A percentile compares a stretch with the other conserved stretches of the same genome.
These are phyloP conservation scores for Arothron firmamentum DNA, from an alignment of 2,113 vertebrate species.

Conservation along the genomic window DNA sequence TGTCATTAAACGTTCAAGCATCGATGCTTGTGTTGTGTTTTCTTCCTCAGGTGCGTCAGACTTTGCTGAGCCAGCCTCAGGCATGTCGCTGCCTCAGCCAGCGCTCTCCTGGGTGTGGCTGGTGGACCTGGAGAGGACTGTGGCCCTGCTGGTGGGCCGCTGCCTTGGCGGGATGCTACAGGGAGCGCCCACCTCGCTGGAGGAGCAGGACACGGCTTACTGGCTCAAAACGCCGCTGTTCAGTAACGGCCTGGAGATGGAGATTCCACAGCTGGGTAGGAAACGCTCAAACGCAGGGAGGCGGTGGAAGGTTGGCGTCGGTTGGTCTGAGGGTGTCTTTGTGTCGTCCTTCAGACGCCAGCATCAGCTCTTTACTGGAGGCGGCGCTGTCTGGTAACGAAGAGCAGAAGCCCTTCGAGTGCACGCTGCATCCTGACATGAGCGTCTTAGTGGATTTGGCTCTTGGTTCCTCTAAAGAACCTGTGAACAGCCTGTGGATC, in stretches of 20 bases:
- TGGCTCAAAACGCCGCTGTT: constrained; percentile 95
- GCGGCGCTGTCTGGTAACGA: constrained; percentile 94
- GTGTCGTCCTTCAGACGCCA: constrained; percentile 76
- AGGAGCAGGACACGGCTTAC: constrained; percentile 91
- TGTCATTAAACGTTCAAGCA: too few species aligned
- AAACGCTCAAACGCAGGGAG: not conserved
- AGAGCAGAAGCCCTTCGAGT: constrained; percentile 95
- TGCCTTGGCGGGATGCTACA: constrained; percentile 97
- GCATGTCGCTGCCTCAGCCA: constrained; percentile 77
- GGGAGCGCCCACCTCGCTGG: constrained; percentile 83
- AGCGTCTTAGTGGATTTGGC: constrained; percentile 86
- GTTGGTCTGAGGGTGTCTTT: not conserved
- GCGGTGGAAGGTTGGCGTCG: not conserved
- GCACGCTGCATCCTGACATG: constrained; percentile 83
- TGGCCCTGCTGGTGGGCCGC: constrained; percentile 88
- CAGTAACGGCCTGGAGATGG: constrained; percentile 92
- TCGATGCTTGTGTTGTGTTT: too few species aligned
- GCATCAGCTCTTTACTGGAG: constrained; percentile 90
- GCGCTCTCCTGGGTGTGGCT: constrained; percentile 95
- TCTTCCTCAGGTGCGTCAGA: constrained; percentile 79
- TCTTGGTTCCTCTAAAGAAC: constrained; percentile 92
- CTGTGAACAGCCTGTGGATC: constrained; percentile 91
- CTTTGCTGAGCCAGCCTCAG: constrained; percentile 80
- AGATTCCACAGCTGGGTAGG: constrained; percentile 87
- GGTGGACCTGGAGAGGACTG: constrained; percentile 92